Evolutionary conservation across 2,113 vertebrate species (phyloP).

Genomic region (Coturnix japonica): DNA sequence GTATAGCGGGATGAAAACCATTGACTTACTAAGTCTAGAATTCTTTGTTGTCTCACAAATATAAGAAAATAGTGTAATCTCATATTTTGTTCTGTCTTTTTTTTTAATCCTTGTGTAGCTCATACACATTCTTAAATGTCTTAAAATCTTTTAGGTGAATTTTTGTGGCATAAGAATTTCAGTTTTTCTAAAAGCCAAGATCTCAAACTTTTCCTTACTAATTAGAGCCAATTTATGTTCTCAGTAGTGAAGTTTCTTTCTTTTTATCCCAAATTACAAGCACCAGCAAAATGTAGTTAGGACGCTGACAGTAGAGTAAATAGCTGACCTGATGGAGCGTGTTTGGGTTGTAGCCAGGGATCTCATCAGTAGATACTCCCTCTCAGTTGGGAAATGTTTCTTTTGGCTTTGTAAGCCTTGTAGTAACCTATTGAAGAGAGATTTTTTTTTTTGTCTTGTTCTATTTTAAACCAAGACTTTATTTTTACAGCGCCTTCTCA

Average conservation of each 20-base stretch:
- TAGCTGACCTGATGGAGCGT: neutral
- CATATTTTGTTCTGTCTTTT: neutral
- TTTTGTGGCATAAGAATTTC: neutral
- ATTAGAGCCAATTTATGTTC: neutral
- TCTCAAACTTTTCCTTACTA: conserved; percentile 6
- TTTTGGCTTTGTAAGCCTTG: neutral
- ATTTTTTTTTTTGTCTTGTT: neutral
- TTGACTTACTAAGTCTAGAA: no score
- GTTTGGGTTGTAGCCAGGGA: neutral
- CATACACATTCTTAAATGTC: neutral
- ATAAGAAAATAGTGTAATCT: no score
- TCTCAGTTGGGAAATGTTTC: neutral
- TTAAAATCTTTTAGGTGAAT: neutral
- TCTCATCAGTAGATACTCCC: neutral
- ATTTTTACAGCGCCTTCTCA: neutral
- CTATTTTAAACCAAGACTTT: neutral
- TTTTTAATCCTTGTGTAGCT: neutral
- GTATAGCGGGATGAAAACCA: no score
- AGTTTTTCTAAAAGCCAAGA: neutral
- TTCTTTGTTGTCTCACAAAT: no score
- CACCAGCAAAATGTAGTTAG: neutral
- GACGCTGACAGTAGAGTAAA: neutral
- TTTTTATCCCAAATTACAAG: neutral
- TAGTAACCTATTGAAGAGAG: neutral
- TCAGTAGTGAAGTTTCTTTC: neutral